Percentiles rank a stretch among this genome's conserved stretches.
phyloP scores from a whole-genome alignment of 2,797 vertebrate species.

The Lemur catta region DNA sequence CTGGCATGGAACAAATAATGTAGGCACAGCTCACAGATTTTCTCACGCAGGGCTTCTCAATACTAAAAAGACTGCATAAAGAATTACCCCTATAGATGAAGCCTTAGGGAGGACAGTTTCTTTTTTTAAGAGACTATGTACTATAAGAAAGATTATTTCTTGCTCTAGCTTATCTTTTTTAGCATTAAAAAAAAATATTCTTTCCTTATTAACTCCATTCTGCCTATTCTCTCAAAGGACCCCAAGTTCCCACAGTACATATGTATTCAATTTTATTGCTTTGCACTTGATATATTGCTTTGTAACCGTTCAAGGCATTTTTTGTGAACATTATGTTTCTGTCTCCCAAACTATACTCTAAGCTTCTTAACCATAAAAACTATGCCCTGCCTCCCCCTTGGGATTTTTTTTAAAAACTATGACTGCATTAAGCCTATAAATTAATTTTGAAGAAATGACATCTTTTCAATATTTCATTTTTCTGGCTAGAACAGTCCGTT shows the following conservation, averaged over 20 bases:
- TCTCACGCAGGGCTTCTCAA: background rate
- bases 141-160: slow-evolving; percentile 42
- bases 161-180: slow-evolving; percentile 47
- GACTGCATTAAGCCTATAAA: slow-evolving; percentile 62
- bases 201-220: slow-evolving; percentile 67
- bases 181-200: background rate
- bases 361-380: slow-evolving; percentile 65
- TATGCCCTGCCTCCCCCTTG: slow-evolving; percentile 13
- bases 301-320: slow-evolving; percentile 68
- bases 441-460: slow-evolving; percentile 62
- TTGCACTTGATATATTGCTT: slow-evolving; percentile 66
- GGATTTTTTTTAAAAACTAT: slow-evolving; percentile 4
- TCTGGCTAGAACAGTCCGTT: slow-evolving; percentile 48
- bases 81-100: background rate
- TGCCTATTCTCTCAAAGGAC: slow-evolving; percentile 57
- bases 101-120: background rate
- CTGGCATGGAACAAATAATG: background rate
- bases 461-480: slow-evolving; percentile 60
- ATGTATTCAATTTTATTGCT: slow-evolving; percentile 74
- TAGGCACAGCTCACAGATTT: background rate
- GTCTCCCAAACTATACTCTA: slow-evolving; percentile 52
- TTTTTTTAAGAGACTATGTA: background rate
- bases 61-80: background rate
- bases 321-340: slow-evolving; percentile 66
- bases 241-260: slow-evolving; percentile 72